These are phyloP conservation scores for Dolichopus griseipennis DNA, from an alignment of 2,888 invertebrate species.

Conservation along the genomic window DNA sequence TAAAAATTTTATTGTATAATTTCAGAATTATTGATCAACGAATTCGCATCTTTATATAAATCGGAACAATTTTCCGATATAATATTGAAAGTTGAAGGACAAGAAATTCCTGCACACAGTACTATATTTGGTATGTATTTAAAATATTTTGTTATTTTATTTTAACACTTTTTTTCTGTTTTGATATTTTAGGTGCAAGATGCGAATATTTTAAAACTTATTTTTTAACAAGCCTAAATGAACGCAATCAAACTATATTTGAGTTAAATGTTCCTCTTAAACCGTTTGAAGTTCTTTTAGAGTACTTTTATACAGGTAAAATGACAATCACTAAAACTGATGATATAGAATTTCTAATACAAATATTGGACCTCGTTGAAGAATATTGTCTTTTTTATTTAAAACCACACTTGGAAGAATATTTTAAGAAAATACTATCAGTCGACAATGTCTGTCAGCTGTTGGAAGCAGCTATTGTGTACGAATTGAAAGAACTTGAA, in stretches of 20 bases:
- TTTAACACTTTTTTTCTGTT: too few relatives aligned
- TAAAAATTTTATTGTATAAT: too few relatives aligned
- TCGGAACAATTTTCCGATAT: too few relatives aligned
- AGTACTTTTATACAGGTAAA: slow-evolving; percentile 91
- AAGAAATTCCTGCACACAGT: slow-evolving; percentile 39
- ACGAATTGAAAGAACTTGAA: slow-evolving; percentile 56
- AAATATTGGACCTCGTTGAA: slow-evolving; percentile 79
- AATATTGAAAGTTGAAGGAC: slow-evolving; percentile 48
- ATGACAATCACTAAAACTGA: slow-evolving; percentile 50
- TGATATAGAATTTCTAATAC: slow-evolving; percentile 60
- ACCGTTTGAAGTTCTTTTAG: slow-evolving; percentile 78
- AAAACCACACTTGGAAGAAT: slow-evolving; percentile 86
- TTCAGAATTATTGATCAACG: too few relatives aligned
- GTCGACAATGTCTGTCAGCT: slow-evolving; percentile 87
- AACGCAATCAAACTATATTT: slow-evolving; percentile 69
- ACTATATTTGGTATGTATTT: slow-evolving; percentile 49
- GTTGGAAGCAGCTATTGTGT: slow-evolving; percentile 74
- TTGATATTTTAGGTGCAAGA: slow-evolving; percentile 76
- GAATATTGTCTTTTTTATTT: slow-evolving; percentile 91
- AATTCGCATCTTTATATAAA: too few relatives aligned
- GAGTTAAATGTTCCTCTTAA: slow-evolving; percentile 72
- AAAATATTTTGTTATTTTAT: not conserved
- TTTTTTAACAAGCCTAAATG: slow-evolving; percentile 67
- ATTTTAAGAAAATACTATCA: slow-evolving; percentile 78
- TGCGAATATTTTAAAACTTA: slow-evolving; percentile 90